Percentiles rank a stretch among this genome's conserved stretches.
Conservation (phyloP, 2,888 invertebrate genomes). For the Clivina fossor region DNA sequence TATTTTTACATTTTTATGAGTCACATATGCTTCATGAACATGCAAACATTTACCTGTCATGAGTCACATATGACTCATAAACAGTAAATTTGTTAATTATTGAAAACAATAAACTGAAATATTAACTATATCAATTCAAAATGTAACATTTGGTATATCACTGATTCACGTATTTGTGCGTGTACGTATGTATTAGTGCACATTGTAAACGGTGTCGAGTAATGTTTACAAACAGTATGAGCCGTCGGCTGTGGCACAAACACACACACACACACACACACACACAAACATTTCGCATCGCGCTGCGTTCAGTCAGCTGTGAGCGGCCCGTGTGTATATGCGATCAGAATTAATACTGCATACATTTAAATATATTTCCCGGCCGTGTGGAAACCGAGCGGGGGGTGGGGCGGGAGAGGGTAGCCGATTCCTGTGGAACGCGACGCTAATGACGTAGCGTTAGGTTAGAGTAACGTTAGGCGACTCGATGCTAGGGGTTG, state of each 20-base stretch:
- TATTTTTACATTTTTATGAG: too few species aligned
- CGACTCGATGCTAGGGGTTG: too few species aligned
- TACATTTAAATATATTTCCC: slow-evolving; percentile 57
- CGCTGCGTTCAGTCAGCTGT: slow-evolving; percentile 54
- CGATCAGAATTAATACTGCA: slow-evolving; percentile 51
- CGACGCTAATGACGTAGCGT: too few species aligned
- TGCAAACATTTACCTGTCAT: too few species aligned
- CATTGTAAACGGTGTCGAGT: slow-evolving; percentile 11
- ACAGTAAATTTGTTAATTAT: too few species aligned
- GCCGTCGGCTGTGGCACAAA: slow-evolving; percentile 30
- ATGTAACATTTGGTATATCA: neutral
- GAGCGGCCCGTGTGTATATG: slow-evolving; percentile 35
- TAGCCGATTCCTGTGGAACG: neutral
- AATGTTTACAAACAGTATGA: slow-evolving; percentile 55
- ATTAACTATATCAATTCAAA: neutral
- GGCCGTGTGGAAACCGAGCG: too few species aligned
- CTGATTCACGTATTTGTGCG: neutral
- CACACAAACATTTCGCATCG: too few species aligned
- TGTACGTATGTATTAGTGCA: slow-evolving; percentile 2
- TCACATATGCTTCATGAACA: too few species aligned
- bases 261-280: too few species aligned
- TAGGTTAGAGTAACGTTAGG: too few species aligned
- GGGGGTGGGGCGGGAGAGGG: slow-evolving; percentile 8
- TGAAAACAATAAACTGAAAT: too few species aligned
- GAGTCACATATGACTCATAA: too few species aligned